phyloP scores from a whole-genome alignment of 1,140 invertebrate species.

The Drosophila erecta region DNA sequence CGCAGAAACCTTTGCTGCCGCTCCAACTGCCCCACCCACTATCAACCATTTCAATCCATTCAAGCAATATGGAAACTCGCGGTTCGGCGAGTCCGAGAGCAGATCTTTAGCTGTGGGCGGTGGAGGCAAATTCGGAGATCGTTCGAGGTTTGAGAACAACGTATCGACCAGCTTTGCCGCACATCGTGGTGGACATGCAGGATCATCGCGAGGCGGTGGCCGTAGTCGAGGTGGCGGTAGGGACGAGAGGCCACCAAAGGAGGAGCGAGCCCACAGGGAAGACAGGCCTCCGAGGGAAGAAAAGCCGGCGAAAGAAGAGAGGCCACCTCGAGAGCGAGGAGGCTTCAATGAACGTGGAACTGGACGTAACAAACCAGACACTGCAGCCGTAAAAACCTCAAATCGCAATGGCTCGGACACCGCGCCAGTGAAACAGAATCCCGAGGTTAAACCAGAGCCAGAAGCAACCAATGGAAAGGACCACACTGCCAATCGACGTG shows the following conservation, averaged over 20 bases:
- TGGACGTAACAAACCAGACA: slow-evolving; percentile 29
- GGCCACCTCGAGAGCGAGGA: slow-evolving; percentile 15
- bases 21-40: slow-evolving; percentile 84
- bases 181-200: slow-evolving; percentile 57
- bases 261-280: slow-evolving; percentile 12
- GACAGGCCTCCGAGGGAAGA: slow-evolving; percentile 20
- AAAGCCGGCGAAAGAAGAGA: slow-evolving; percentile 6
- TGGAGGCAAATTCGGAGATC: slow-evolving; percentile 45
- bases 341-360: slow-evolving; percentile 18
- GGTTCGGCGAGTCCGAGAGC: slow-evolving; percentile 14
- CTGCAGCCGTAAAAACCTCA: slow-evolving; percentile 18
- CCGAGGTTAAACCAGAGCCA: slow-evolving; percentile 33
- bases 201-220: slow-evolving; percentile 40
- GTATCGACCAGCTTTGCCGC: slow-evolving; percentile 83
- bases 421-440: slow-evolving; percentile 8
- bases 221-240: slow-evolving; percentile 42
- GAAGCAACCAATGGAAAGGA: slow-evolving; percentile 47
- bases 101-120: slow-evolving; percentile 6
- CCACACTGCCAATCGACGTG: slow-evolving; percentile 28
- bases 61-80: slow-evolving; percentile 32
- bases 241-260: slow-evolving; percentile 53
- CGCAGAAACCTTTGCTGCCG: slow-evolving; percentile 66
- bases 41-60: slow-evolving; percentile 36
- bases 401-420: slow-evolving; percentile 50
- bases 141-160: slow-evolving; percentile 80